Conservation (phyloP, 2,888 invertebrate species). For the Tipula vernalis region DNA sequence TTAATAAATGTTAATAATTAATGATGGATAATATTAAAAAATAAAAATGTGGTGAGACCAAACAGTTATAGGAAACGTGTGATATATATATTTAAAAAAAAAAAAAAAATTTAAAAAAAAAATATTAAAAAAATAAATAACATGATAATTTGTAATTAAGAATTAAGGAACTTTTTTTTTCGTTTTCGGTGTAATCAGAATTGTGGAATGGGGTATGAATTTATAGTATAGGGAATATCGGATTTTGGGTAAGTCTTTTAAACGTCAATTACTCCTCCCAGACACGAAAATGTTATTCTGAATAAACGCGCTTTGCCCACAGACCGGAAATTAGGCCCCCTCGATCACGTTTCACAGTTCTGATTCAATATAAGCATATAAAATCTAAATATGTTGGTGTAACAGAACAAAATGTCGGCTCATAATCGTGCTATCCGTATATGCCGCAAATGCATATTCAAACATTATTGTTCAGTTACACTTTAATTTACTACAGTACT, state of each 20-base stretch:
- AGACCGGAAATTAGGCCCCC: not conserved
- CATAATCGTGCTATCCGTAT: not conserved
- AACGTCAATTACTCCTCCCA: not conserved
- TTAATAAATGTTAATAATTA: constrained; percentile 7
- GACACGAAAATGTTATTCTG: not conserved
- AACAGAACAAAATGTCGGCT: not conserved
- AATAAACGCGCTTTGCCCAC: not conserved
- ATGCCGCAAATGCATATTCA: not conserved
- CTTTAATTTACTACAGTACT: not conserved
- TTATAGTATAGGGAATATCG: not conserved
- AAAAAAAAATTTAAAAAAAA: not conserved
- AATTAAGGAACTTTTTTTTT: not conserved
- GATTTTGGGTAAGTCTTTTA: not conserved
- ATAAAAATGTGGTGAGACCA: constrained; percentile 11
- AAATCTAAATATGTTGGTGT: not conserved
- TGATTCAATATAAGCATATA: not conserved
- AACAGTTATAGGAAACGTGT: constrained; percentile 13
- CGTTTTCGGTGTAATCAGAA: not conserved
- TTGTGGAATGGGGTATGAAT: not conserved
- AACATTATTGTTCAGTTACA: not conserved
- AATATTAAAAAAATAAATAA: not conserved
- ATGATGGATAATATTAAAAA: not conserved
- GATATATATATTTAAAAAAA: constrained; percentile 9
- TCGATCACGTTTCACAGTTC: not conserved
- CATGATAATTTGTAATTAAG: not conserved